phyloP scores from a whole-genome alignment of 2,797 vertebrate species.

The Bradypodion pumilum region DNA sequence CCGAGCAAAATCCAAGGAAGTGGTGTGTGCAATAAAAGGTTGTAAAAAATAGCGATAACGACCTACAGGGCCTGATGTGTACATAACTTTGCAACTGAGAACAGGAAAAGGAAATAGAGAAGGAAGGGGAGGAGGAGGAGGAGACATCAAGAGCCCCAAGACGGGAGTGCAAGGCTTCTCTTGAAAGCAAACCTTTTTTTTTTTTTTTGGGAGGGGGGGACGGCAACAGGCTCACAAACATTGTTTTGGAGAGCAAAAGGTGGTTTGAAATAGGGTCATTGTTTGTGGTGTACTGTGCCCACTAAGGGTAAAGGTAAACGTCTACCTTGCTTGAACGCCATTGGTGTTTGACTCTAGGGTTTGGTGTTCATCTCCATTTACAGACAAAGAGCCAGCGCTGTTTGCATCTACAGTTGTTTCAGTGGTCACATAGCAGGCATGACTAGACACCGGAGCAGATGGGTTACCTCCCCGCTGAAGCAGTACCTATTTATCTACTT shows the following conservation, averaged over 20 bases:
- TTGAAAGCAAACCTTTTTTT: neutral
- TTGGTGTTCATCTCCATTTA: no score
- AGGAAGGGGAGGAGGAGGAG: neutral
- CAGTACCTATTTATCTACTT: no score
- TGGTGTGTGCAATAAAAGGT: slow-evolving; percentile 42
- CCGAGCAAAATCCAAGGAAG: slow-evolving; percentile 50
- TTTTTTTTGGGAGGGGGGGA: no score
- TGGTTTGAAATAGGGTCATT: neutral
- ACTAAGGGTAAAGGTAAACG: no score
- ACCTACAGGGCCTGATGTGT: slow-evolving; percentile 33
- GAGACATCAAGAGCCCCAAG: slow-evolving; percentile 18
- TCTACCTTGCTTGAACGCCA: no score
- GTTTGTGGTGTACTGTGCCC: no score
- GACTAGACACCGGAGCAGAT: no score
- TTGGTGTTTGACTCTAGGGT: no score
- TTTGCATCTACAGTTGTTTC: no score
- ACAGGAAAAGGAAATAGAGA: slow-evolving; percentile 58
- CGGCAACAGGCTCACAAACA: neutral
- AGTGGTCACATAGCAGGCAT: no score
- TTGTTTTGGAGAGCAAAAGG: neutral
- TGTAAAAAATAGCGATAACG: slow-evolving; percentile 51
- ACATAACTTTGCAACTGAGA: slow-evolving; percentile 2
- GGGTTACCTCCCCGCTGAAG: no score
- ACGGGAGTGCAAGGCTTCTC: slow-evolving; percentile 3
- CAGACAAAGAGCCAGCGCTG: no score